Conservation (phyloP, 2,797 vertebrate genomes). For the Macrochelys suwanniensis region DNA sequence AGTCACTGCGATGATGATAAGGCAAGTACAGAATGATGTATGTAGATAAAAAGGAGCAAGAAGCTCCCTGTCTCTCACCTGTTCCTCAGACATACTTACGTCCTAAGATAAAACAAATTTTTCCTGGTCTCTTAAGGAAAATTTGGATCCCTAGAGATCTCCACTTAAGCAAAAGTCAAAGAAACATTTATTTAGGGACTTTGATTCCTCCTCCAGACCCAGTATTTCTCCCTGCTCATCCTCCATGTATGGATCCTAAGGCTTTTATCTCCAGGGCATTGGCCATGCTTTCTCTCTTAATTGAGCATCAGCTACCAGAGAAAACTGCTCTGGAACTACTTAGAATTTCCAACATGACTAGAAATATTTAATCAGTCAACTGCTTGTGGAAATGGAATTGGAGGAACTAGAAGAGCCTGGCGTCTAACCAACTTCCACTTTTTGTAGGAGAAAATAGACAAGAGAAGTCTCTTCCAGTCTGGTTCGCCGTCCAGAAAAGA, state of each 20-base stretch:
- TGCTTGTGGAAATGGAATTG: neutral
- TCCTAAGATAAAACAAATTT: neutral
- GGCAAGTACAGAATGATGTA: neutral
- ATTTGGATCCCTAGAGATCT: neutral
- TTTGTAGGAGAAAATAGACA: neutral
- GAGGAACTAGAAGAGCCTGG: neutral
- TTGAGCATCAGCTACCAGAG: neutral
- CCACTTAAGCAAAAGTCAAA: neutral
- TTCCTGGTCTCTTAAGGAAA: neutral
- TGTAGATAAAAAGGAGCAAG: neutral
- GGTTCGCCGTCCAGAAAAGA: neutral
- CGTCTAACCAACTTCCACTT: neutral
- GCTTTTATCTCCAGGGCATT: neutral
- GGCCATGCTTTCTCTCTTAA: neutral
- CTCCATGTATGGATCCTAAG: neutral
- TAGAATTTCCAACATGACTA: neutral
- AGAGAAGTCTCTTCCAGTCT: neutral
- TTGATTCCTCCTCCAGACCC: neutral
- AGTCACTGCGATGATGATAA: neutral
- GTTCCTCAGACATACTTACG: neutral
- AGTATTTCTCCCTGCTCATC: neutral
- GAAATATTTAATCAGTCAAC: neutral
- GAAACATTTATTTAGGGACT: neutral
- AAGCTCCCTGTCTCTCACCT: neutral
- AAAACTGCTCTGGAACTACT: neutral